Conservation (phyloP, 2,113 vertebrate genomes). For the Chaetops frenatus region DNA sequence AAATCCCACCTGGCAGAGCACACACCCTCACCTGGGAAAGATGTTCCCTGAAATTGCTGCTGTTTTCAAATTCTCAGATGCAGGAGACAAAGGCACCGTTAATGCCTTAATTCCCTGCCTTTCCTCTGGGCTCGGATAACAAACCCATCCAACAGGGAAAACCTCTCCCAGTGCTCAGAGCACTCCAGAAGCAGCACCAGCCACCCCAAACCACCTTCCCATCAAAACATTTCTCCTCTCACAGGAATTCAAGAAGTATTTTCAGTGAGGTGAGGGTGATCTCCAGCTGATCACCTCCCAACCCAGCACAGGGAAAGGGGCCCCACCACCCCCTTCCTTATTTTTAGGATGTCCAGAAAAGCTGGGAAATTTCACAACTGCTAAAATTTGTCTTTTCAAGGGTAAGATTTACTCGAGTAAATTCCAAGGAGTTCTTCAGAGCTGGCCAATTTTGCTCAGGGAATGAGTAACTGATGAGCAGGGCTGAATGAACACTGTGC, state of each 20-base stretch:
- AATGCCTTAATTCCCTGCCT: not conserved
- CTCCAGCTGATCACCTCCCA: not conserved
- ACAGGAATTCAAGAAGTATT: rapidly evolving
- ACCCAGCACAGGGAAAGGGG: rapidly evolving
- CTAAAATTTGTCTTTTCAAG: not conserved
- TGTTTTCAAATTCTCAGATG: not conserved
- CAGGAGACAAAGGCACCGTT: not conserved
- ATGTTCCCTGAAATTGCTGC: not conserved
- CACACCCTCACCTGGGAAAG: not conserved
- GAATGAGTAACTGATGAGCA: not conserved
- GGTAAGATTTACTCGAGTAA: not conserved
- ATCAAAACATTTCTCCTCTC: not conserved
- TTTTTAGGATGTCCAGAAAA: not conserved
- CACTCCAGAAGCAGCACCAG: not conserved
- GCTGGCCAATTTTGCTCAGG: not conserved
- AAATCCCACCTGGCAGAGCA: not conserved
- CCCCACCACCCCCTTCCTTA: not conserved
- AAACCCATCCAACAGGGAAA: not conserved
- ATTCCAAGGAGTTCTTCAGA: not conserved
- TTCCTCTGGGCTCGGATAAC: not conserved
- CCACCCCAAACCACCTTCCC: not conserved
- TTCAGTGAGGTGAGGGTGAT: not conserved
- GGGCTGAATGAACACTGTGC: not conserved
- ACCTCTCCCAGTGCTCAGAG: rapidly evolving
- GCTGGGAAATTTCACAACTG: no score